Conservation (phyloP, 2,113 vertebrate species). For the Hypocryptadius cinnamomeus region DNA sequence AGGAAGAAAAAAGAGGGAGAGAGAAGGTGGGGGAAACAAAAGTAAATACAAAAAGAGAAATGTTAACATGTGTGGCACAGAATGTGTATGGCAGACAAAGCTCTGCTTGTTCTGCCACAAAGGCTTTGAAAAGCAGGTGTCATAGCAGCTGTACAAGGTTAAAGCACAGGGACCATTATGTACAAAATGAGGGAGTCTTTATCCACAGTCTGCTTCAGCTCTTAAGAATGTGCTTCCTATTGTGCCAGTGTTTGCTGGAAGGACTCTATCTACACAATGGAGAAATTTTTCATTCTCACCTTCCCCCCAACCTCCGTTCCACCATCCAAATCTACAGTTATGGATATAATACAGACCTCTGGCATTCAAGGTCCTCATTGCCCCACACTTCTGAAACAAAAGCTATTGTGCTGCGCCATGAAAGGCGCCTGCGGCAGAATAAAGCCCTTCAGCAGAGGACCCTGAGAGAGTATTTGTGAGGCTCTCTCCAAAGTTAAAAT, state of each 20-base stretch:
- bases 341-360: constrained; percentile 74
- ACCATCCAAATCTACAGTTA: constrained; percentile 66
- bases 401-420: constrained; percentile 70
- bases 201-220: constrained; percentile 62
- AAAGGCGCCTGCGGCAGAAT: constrained; percentile 61
- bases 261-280: constrained; percentile 58
- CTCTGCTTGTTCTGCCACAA: constrained; percentile 64
- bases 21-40: constrained; percentile 57
- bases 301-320: constrained; percentile 65
- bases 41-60: constrained; percentile 67
- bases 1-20: constrained; percentile 19
- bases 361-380: constrained; percentile 66
- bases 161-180: constrained; percentile 64
- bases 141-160: constrained; percentile 68
- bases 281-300: constrained; percentile 64
- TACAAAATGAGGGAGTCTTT: constrained; percentile 59
- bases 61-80: constrained; percentile 59
- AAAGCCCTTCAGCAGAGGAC: constrained; percentile 50
- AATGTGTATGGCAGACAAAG: constrained; percentile 63
- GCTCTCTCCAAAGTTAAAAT: constrained; percentile 69
- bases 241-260: constrained; percentile 67
- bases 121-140: constrained; percentile 63
- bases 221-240: constrained; percentile 66
- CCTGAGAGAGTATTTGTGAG: constrained; percentile 50
- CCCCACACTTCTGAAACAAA: constrained; percentile 74